Conservation (phyloP, 2,888 invertebrate genomes). For the Hoplodrina ambigua region DNA sequence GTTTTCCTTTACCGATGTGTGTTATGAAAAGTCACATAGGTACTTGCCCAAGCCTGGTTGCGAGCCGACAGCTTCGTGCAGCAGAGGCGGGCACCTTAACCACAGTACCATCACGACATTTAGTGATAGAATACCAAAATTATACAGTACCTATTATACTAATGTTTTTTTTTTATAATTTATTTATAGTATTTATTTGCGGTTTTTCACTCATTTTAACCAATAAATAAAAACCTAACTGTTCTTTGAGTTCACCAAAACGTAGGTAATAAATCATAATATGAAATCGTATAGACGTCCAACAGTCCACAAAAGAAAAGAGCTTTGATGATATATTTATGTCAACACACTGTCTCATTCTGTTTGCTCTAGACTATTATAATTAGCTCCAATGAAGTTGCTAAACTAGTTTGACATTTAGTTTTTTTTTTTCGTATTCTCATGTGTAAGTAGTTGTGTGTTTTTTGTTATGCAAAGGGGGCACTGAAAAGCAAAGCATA, state of each 20-base stretch:
- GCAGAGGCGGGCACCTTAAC: too few relatives aligned
- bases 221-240: neutral
- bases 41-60: too few relatives aligned
- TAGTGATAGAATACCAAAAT: too few relatives aligned
- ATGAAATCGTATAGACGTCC: conserved; percentile 17
- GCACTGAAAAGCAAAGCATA: too few relatives aligned
- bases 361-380: conserved; percentile 34
- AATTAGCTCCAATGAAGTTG: conserved; percentile 37
- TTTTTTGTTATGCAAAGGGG: neutral
- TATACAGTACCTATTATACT: too few relatives aligned
- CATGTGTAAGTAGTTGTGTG: too few relatives aligned
- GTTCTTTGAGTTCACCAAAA: conserved; percentile 20
- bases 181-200: neutral
- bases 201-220: neutral
- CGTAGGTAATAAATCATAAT: conserved; percentile 45
- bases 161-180: too few relatives aligned
- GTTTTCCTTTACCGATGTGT: too few relatives aligned
- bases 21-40: too few relatives aligned
- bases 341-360: conserved; percentile 30
- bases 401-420: conserved; percentile 40
- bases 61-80: too few relatives aligned
- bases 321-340: conserved; percentile 51
- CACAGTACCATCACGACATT: too few relatives aligned
- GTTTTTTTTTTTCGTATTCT: neutral
- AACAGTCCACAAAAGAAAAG: conserved; percentile 32